Evolutionary conservation across 2,888 invertebrate genomes (phyloP), one percentile per base, ranked within the genome.

Genomic region (Heliconius cydno): DNA sequence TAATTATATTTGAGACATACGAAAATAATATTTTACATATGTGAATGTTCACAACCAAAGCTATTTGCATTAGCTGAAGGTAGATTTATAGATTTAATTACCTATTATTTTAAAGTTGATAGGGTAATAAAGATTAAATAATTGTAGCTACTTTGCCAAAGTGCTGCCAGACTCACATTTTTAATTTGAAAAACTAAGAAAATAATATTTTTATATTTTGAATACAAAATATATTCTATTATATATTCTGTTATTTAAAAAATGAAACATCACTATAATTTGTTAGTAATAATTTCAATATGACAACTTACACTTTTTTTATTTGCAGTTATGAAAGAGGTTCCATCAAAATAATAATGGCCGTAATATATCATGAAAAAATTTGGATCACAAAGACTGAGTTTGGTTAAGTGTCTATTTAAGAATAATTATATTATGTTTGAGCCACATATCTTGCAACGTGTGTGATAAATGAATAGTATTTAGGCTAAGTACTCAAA

Each of bases 311-410:
- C 12, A 7, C 2, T 25, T 76, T 52, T 22, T 77, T 77, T 46
- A 60, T 52, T 79, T 79, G 15, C 82, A 82, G 82, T 78, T 82
- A 76, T 82, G 79, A 80, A 75, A 52, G 52, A 65, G 41, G 25
- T 65, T 63, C 38, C 63, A n/a, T 46, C 46, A 65, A 46, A 38
- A 28, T 65, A 22, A 41, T 22, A 30, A 30, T 19, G 15, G 19
- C 52, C 25, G 0, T 52, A 28, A 28, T 19, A 22, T 46, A 75
- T 46, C n/a, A 38, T 57, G 72, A 38, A 25, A 73, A 70, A 41
- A 72, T 79, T 68, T 79, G 46, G 28, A 75, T 78, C 52, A 81
- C 81, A 80, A 86, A 86, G 86, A 86, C 86, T 86, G 86, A 86
- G 80, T 83, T 84, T 82, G 80, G 73, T 83, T 83, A 79, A 68